Evolutionary conservation across 2,888 invertebrate genomes (phyloP).

Genomic region (Lingula anatina): DNA sequence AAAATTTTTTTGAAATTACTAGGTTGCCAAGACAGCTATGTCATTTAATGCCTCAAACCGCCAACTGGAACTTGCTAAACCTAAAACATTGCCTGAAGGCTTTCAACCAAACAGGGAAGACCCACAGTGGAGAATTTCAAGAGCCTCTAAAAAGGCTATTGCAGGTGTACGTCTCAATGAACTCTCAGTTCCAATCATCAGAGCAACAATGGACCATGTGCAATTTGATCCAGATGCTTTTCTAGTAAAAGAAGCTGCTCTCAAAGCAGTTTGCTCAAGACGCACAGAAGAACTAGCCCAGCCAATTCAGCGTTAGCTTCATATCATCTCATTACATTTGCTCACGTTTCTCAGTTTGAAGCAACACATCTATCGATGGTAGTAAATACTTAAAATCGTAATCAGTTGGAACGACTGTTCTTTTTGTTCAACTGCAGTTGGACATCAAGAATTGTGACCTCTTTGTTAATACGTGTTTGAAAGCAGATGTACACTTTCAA

Average conservation of each 20-base stretch:
- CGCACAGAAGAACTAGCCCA: conserved; percentile 32
- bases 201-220: conserved; percentile 45
- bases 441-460: no score
- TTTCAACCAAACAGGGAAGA: conserved; percentile 30
- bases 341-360: no score
- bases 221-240: conserved; percentile 47
- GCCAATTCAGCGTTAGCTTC: conserved; percentile 34
- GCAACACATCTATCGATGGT: no score
- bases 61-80: conserved; percentile 32
- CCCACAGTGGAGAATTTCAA: conserved; percentile 26
- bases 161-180: conserved; percentile 24
- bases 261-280: conserved; percentile 30
- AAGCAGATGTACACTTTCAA: no score
- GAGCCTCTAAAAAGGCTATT: conserved; percentile 28
- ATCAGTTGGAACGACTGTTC: no score
- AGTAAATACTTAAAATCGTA: no score
- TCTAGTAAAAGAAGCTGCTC: conserved; percentile 33
- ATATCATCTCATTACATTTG: no score
- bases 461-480: no score
- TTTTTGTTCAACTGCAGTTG: neutral
- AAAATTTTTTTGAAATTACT: neutral
- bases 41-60: conserved; percentile 31
- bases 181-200: conserved; percentile 29
- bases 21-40: conserved; percentile 31
- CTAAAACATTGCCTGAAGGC: conserved; percentile 30